Base-by-base conservation (phyloP, 1,140 invertebrate genomes). In the Drosophila repletoides region DNA sequence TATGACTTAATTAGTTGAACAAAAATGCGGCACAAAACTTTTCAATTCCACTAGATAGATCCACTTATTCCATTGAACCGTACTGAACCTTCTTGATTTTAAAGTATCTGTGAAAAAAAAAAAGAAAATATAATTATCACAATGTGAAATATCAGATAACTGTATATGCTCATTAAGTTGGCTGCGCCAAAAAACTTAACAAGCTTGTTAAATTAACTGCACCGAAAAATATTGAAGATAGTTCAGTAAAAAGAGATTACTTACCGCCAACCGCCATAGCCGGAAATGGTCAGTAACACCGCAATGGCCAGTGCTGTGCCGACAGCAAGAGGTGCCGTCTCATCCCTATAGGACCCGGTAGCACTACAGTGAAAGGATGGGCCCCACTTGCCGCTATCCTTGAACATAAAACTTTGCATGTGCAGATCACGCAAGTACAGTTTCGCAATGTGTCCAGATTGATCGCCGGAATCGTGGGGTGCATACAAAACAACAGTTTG, bases 21-120 rank as follows among this genome's bases (percentile, higher is more conserved):
- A 65, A 56, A 86, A 68, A 84, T 70, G 59, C 49, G 48, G 40
- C 58, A 56, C n/a, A 53, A 14, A 24, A 22, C 19, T 19, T 33
- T 48, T 33, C 24, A 22, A 46, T n/a, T 19, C 12, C 6, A 40
- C 9, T 60, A 40, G 34, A 40, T 41, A n/a, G n/a, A n/a, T 40
- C 3, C 9, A 3, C 70, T 93, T 94, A 97, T 89, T 97, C 95
- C 96, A 97, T 97, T 0, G 95, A 97, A 81, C 96, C 96, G 89
- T 98, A 98, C 81, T 97, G 95, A 3, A 97, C 95, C 87, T 97
- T 97, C 90, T 97, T 97, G 21, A 97, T 93, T 90, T 96, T 96
- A 79, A 96, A 93, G 83, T 97, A 96, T 72, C 96, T 93, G 91
- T 93, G 96, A 53, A 33, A 6, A 24, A 28, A n/a, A 28, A 55